Conservation (phyloP, 2,113 vertebrate genomes). For the Calidris pygmaea region DNA sequence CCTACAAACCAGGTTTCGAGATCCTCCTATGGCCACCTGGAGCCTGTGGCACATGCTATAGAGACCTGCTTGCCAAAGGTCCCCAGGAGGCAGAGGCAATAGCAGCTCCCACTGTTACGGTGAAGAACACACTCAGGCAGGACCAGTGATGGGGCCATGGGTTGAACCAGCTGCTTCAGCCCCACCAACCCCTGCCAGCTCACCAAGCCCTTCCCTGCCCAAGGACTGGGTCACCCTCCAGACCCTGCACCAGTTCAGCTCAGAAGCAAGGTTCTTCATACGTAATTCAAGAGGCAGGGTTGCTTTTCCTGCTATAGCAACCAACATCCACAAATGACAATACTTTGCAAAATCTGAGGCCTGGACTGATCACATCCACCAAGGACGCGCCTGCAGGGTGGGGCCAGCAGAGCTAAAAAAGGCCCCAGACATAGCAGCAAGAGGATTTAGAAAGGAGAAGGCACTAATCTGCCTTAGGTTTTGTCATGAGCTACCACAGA, state of each 20-base stretch:
- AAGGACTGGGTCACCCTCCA: not conserved
- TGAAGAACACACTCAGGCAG: not conserved
- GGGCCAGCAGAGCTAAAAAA: not conserved
- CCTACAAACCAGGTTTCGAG: not conserved
- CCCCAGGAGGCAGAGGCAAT: not conserved
- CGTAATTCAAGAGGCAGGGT: not conserved
- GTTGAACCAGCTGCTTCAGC: not conserved
- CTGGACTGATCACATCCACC: not conserved
- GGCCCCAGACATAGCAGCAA: not conserved
- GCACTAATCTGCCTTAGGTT: not conserved
- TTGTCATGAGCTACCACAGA: not conserved
- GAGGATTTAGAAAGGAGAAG: constrained; percentile 8
- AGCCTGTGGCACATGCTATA: not conserved
- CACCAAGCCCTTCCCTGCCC: not conserved
- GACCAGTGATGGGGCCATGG: not conserved
- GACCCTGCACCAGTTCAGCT: not conserved
- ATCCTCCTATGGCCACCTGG: not conserved
- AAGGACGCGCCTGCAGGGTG: not conserved
- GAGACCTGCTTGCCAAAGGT: not conserved
- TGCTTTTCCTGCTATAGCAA: not conserved
- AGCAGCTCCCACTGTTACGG: not conserved
- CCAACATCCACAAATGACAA: not conserved
- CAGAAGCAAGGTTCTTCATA: not conserved
- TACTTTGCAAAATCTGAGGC: not conserved
- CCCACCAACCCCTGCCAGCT: not conserved